phyloP scores from a whole-genome alignment of 2,113 vertebrate species.

The Scomber japonicus region DNA sequence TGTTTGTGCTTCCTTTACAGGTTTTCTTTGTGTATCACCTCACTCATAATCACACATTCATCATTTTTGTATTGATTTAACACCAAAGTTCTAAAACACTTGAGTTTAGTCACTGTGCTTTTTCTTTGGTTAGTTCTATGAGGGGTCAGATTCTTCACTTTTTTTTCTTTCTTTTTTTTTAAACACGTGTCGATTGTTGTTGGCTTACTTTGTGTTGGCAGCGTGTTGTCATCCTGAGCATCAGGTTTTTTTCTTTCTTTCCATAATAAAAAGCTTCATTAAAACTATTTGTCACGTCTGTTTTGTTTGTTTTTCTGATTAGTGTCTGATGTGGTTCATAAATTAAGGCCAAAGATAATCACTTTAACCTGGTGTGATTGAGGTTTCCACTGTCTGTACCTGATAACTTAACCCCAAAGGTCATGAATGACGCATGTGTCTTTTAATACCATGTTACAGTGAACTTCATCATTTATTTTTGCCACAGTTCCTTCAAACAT shows the following conservation, averaged over 20 bases:
- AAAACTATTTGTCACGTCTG: conserved; percentile 51
- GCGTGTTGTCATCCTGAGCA: conserved; percentile 55
- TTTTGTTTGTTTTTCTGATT: conserved; percentile 1
- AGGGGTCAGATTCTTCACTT: conserved; percentile 27
- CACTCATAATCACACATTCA: conserved; percentile 56
- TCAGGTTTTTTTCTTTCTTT: conserved; percentile 53
- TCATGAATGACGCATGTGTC: conserved; percentile 41
- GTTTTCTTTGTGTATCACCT: conserved; percentile 51
- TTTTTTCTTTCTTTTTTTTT: conserved; percentile 5
- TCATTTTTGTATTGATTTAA: conserved; percentile 69
- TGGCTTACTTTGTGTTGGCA: conserved; percentile 55
- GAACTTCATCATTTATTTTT: conserved; percentile 59
- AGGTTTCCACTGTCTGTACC: conserved; percentile 16
- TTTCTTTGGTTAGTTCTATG: conserved; percentile 1
- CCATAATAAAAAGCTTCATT: conserved; percentile 78
- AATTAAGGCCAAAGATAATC: conserved; percentile 66
- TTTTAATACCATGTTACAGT: conserved; percentile 56
- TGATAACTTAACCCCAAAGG: conserved; percentile 9
- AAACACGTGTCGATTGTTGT: conserved; percentile 42
- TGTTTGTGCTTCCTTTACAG: conserved; percentile 18
- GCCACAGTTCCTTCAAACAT: conserved; percentile 63
- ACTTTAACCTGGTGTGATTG: conserved; percentile 25
- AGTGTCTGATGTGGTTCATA: conserved; percentile 19
- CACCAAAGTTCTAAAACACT: conserved; percentile 74
- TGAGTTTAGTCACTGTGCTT: conserved; percentile 55